Evolutionary conservation across 2,797 vertebrate genomes (phyloP).

Genomic region (Enteromius anoplus): DNA sequence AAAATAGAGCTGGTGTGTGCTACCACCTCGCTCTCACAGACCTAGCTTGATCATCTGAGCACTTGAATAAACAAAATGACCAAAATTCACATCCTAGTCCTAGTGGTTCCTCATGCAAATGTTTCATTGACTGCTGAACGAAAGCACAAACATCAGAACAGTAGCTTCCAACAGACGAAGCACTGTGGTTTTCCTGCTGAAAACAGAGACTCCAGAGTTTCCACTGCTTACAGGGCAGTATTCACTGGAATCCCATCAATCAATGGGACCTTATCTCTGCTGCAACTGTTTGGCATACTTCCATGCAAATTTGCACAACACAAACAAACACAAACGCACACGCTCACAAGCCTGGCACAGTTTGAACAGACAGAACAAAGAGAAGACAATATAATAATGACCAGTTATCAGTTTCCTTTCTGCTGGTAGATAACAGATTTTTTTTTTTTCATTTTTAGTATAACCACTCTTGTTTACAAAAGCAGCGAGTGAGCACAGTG

Average conservation of each 20-base stretch:
- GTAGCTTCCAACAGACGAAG: not conserved
- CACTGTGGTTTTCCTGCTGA: conserved; percentile 4
- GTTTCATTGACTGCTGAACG: conserved; percentile 9
- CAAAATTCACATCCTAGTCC: not conserved
- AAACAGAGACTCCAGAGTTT: conserved; percentile 28
- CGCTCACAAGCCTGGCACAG: conserved; percentile 8
- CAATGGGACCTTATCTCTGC: conserved; percentile 50
- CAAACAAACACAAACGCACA: conserved; percentile 35
- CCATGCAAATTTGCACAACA: conserved; percentile 56
- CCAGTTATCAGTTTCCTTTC: conserved; percentile 41
- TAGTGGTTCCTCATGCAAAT: conserved; percentile 8
- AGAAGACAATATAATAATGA: conserved; percentile 41
- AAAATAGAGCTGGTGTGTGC: not conserved
- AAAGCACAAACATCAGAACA: conserved; percentile 9
- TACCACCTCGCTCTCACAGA: not conserved
- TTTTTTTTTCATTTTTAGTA: not conserved
- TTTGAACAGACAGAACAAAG: conserved; percentile 41
- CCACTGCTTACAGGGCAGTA: conserved; percentile 27
- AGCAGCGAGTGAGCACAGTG: not conserved
- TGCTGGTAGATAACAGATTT: conserved; percentile 8
- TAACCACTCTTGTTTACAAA: not conserved
- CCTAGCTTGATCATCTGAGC: not conserved
- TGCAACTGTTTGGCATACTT: conserved; percentile 52
- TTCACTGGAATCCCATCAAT: conserved; percentile 50
- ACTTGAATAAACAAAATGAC: not conserved